Evolutionary conservation across 2,113 vertebrate species (phyloP).

Genomic region (Rostratula benghalensis): DNA sequence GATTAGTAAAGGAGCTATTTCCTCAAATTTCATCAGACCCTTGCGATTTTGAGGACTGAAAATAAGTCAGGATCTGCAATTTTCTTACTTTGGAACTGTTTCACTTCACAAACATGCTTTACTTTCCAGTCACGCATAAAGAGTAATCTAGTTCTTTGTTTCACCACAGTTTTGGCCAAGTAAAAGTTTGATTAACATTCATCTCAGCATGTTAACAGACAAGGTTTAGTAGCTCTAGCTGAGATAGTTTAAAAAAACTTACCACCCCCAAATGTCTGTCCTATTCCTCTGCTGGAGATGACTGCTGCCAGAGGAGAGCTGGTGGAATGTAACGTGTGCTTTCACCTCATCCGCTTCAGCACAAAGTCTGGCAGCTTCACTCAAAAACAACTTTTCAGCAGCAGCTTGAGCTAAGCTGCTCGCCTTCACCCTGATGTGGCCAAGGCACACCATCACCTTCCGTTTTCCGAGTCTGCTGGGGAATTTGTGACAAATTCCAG

Average conservation of each 20-base stretch:
- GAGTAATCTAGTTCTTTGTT: conserved; percentile 31
- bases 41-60: conserved; percentile 17
- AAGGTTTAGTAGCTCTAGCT: conserved; percentile 50
- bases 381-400: conserved; percentile 41
- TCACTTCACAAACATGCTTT: conserved; percentile 32
- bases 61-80: conserved; percentile 42
- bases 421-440: conserved; percentile 40
- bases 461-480: conserved; percentile 39
- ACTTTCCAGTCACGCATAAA: conserved; percentile 8
- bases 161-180: conserved; percentile 14
- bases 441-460: conserved; percentile 51
- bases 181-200: conserved; percentile 40
- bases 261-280: conserved; percentile 51
- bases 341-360: conserved; percentile 54
- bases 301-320: conserved; percentile 50
- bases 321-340: conserved; percentile 29
- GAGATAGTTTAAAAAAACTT: conserved; percentile 40
- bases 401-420: conserved; percentile 17
- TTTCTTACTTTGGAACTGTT: conserved; percentile 41
- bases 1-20: conserved; percentile 59
- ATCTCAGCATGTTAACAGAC: conserved; percentile 50
- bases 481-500: conserved; percentile 20
- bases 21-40: conserved; percentile 48
- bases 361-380: conserved; percentile 51
- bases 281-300: conserved; percentile 31